Conservation (phyloP, 2,113 vertebrate genomes). For the Podarcis muralis region DNA sequence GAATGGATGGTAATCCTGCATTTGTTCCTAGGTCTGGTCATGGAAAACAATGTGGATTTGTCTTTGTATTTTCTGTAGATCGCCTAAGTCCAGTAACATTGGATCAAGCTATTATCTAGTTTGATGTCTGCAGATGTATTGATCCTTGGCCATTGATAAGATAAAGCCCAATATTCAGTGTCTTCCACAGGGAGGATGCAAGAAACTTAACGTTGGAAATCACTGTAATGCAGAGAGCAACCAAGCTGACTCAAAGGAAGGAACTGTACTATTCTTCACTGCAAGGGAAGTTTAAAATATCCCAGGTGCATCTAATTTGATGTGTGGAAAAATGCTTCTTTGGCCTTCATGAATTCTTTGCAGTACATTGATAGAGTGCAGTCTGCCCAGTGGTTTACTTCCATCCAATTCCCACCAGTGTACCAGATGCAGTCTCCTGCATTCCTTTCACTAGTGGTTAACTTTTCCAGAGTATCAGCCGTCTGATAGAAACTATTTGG, state of each 20-base stretch:
- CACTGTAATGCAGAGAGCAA: not conserved
- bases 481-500: not conserved
- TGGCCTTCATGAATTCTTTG: not conserved
- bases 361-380: not conserved
- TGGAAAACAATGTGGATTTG: not conserved
- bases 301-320: too few relatives aligned
- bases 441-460: too few relatives aligned
- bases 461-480: not conserved
- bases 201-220: not conserved
- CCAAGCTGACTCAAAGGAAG: not conserved
- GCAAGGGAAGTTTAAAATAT: not conserved
- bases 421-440: too few relatives aligned
- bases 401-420: too few relatives aligned
- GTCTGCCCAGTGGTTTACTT: not conserved
- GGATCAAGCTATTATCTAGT: not conserved
- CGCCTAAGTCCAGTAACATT: not conserved
- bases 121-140: not conserved
- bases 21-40: not conserved
- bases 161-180: not conserved
- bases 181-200: not conserved
- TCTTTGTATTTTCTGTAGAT: not conserved
- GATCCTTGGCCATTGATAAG: not conserved
- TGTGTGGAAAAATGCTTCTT: not conserved
- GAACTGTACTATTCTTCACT: not conserved
- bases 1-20: too few relatives aligned